These are phyloP conservation scores for Malacosoma neustria DNA, from an alignment of 2,888 invertebrate species.

Conservation along the genomic window DNA sequence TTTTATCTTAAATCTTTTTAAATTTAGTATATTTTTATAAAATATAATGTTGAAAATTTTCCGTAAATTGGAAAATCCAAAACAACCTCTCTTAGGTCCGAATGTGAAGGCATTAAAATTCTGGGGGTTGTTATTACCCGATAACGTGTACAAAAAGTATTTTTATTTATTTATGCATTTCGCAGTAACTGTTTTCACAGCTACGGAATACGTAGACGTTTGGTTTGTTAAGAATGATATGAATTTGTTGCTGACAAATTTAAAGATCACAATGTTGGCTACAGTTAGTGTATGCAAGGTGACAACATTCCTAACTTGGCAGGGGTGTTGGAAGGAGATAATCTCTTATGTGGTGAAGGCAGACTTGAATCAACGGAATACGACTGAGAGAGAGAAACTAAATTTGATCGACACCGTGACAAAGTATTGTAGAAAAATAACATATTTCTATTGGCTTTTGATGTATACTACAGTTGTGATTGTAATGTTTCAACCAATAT, in stretches of 20 bases:
- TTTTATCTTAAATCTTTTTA: too few relatives aligned
- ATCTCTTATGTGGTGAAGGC: constrained; percentile 47
- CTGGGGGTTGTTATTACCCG: constrained; percentile 54
- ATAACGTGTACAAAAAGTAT: constrained; percentile 22
- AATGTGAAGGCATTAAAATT: constrained; percentile 49
- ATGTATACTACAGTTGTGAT: constrained; percentile 51
- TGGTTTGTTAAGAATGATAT: constrained; percentile 52
- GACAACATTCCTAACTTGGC: constrained; percentile 41
- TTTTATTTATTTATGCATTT: constrained; percentile 46
- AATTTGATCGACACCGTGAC: constrained; percentile 32
- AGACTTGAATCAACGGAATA: constrained; percentile 34
- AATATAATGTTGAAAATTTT: constrained; percentile 17
- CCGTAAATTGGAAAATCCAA: constrained; percentile 42
- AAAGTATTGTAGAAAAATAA: constrained; percentile 47
- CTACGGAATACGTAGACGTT: constrained; percentile 48
- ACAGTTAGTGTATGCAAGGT: constrained; percentile 50
- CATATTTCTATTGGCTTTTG: constrained; percentile 45
- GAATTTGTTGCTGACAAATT: constrained; percentile 42
- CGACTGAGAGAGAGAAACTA: constrained; percentile 21
- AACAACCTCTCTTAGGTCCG: constrained; percentile 48
- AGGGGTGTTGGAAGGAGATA: constrained; percentile 40
- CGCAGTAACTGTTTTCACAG: constrained; percentile 38
- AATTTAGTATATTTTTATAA: too few relatives aligned
- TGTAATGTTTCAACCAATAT: constrained; percentile 41
- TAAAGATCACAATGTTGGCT: constrained; percentile 55